These are phyloP conservation scores for Pachliopta kotzebuea DNA, from an alignment of 2,888 invertebrate species.

Conservation along the genomic window DNA sequence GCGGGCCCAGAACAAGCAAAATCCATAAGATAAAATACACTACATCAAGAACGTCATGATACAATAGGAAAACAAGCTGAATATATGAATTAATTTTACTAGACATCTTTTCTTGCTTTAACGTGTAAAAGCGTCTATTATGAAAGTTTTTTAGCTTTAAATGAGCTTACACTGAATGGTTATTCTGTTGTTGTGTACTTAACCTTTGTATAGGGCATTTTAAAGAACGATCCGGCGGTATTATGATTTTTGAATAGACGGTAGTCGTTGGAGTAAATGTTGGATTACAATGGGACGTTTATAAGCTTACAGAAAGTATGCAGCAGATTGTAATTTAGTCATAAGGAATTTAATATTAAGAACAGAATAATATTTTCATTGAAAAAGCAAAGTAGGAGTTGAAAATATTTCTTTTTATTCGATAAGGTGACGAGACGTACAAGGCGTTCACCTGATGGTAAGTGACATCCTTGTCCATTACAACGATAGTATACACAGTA, in stretches of 20 bases:
- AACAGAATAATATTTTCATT: background rate
- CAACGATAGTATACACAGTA: too few species aligned
- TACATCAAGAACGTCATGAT: too few species aligned
- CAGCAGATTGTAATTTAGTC: conserved; percentile 1
- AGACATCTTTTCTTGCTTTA: background rate
- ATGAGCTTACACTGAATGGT: background rate
- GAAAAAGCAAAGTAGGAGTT: background rate
- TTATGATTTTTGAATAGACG: conserved; percentile 2
- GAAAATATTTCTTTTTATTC: too few species aligned
- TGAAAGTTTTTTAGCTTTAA: background rate
- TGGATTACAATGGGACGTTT: conserved; percentile 18
- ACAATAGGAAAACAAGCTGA: too few species aligned
- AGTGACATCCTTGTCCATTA: too few species aligned
- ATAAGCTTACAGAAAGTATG: conserved; percentile 15
- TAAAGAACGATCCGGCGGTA: conserved; percentile 9
- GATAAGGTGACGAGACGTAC: too few species aligned
- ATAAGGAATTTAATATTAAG: background rate
- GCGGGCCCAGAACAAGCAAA: too few species aligned
- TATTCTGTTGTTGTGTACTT: background rate
- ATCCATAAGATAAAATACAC: too few species aligned
- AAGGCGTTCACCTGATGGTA: too few species aligned
- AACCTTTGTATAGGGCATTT: conserved; percentile 17
- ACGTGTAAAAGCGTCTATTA: background rate
- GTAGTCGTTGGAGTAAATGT: conserved; percentile 12
- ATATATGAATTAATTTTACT: too few species aligned